These are phyloP conservation scores for Eumeta japonica DNA, from an alignment of 1,140 invertebrate genomes.

Conservation along the genomic window DNA sequence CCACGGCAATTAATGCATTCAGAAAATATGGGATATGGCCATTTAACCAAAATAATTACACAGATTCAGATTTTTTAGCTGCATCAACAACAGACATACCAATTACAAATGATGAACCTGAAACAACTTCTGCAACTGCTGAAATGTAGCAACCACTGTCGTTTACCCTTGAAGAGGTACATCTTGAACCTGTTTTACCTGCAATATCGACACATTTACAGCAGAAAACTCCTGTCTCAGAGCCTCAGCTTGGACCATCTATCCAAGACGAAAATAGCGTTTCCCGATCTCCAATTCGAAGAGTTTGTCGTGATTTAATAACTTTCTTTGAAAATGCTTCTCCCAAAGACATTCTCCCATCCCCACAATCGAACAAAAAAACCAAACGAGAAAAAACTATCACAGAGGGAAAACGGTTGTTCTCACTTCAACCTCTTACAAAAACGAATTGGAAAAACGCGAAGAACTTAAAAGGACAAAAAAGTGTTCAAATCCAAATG, in stretches of 20 bases:
- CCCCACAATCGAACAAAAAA: constrained; percentile 13
- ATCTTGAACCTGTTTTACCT: constrained; percentile 6
- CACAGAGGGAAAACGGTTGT: constrained; percentile 28
- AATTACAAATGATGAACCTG: constrained; percentile 8
- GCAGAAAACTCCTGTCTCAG: constrained; percentile 7
- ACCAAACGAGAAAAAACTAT: no score
- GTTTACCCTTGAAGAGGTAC: constrained; percentile 2
- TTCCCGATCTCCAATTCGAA: constrained; percentile 4
- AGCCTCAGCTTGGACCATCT: constrained; percentile 14
- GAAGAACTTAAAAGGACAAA: constrained; percentile 16
- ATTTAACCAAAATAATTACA: constrained; percentile 30
- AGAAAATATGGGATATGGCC: constrained; percentile 37
- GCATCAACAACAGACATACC: constrained; percentile 21
- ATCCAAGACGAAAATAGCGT: constrained; percentile 3
- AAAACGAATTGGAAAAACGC: constrained; percentile 24
- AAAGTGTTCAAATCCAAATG: no score
- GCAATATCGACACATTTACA: constrained; percentile 3
- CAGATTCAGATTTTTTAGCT: constrained; percentile 29
- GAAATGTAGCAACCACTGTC: constrained; percentile 6
- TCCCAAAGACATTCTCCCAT: constrained; percentile 20
- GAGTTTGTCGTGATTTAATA: no score
- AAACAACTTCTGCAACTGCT: constrained; percentile 9
- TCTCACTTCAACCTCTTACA: constrained; percentile 23
- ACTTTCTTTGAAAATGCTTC: no score
- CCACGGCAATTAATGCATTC: constrained; percentile 37